Base-by-base conservation (phyloP, 1,140 invertebrate genomes). In the Drosophila erecta region DNA sequence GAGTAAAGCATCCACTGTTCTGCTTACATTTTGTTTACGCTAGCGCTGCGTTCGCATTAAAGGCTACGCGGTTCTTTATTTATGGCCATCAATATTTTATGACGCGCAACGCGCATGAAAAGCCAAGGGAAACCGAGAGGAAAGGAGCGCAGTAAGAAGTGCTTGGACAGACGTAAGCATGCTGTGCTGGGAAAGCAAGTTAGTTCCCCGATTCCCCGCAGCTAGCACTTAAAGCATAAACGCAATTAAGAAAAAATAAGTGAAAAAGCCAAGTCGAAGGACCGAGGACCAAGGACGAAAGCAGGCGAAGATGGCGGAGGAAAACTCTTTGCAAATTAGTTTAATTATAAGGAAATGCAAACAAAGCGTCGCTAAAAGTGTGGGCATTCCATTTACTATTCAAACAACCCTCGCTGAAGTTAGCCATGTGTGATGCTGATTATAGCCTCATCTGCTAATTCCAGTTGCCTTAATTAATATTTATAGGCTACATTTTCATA, bases 1-100 rank as follows among this genome's bases (percentile, higher is more conserved):
- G 6, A 2, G 22, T 59, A 37, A 55, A 60, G 5, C 12, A 37
- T 24, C 76, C 77, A 79, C 77, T 47, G 77, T 79, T 58, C 61
- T 37, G 43, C 57, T 62, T 75, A 70, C 53, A 55, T 55, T 75
- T 54, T 79, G 70, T 67, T 79, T 79, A 74, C 53, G 53, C 51
- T 72, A 43, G 41, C 43, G 40, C 24, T 47, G 62, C 51, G 46
- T 76, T 66, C 79, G 53, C 73, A 78, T 81, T 81, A 78, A 81
- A 73, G 65, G 74, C 74, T 69, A 60, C 56, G 79, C 74, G 79
- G 74, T 83, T 78, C 44, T 64, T 83, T 81, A 81, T 83, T 81
- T 81, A 81, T 81, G 74, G 74, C 74, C 79, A 83, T 81, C 79
- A 83, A 81, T 81, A 83, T 81, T 81, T 81, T 78, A 81, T 83